A percentile compares a stretch with the other conserved stretches of the same genome.
Conservation (phyloP, 2,888 invertebrate species). For the Tachina fera region DNA sequence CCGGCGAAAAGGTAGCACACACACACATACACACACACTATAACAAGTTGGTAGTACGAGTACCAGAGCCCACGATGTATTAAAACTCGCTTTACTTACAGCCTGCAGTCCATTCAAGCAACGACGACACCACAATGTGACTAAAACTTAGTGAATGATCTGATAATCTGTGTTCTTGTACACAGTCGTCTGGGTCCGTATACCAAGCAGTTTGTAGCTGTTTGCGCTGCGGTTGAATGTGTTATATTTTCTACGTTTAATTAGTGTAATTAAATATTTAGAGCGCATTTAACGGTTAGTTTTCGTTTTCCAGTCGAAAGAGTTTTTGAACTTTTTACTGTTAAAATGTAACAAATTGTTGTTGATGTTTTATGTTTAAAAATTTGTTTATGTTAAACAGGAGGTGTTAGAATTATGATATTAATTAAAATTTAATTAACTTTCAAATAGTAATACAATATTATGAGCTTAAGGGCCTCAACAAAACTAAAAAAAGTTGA, state of each 20-base stretch:
- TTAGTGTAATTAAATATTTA: conserved; percentile 81
- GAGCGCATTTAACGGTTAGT: conserved; percentile 74
- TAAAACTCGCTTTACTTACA: not conserved
- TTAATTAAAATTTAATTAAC: conserved; percentile 63
- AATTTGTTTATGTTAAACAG: not conserved
- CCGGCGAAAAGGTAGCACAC: conserved; percentile 43
- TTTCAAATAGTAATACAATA: not conserved
- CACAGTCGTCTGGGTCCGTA: not conserved
- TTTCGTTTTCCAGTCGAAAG: conserved; percentile 18
- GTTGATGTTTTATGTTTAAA: conserved; percentile 20
- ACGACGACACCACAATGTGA: conserved; percentile 41
- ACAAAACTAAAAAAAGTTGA: too few species aligned
- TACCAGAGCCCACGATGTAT: not conserved
- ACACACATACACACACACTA: not conserved
- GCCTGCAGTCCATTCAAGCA: conserved; percentile 20
- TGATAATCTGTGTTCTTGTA: conserved; percentile 29
- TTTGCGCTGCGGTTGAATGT: conserved; percentile 65
- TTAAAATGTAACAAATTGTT: conserved; percentile 39
- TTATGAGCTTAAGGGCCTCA: not conserved
- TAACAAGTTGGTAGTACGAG: not conserved
- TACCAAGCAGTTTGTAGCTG: not conserved
- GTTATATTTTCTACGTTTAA: conserved; percentile 80
- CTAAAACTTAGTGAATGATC: conserved; percentile 35
- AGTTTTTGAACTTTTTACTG: conserved; percentile 16
- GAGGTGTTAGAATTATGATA: conserved; percentile 37